These are phyloP conservation scores for Gandaritis pyraliata DNA, from an alignment of 2,888 invertebrate species.

Conservation along the genomic window DNA sequence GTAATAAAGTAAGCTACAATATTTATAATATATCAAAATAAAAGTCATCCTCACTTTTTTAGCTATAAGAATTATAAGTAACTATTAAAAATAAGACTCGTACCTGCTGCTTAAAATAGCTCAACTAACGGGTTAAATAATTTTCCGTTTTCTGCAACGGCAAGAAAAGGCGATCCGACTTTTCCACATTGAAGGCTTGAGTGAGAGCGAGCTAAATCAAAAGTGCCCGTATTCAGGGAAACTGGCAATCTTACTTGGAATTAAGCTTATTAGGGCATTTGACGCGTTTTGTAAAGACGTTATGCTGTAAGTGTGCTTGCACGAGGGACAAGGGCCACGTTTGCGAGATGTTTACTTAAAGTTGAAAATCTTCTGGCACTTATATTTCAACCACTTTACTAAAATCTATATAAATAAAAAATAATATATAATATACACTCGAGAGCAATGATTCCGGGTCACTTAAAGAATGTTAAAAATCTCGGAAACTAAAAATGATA, in stretches of 20 bases:
- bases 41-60: too few relatives aligned
- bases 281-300: slow-evolving; percentile 32
- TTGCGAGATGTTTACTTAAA: slow-evolving; percentile 5
- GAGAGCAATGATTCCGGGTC: too few relatives aligned
- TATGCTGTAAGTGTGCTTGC: slow-evolving; percentile 21
- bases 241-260: slow-evolving; percentile 42
- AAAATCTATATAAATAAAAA: too few relatives aligned
- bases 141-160: slow-evolving; percentile 19
- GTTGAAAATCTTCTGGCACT: slow-evolving; percentile 1
- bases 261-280: slow-evolving; percentile 41
- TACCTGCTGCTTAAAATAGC: neutral
- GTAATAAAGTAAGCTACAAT: too few relatives aligned
- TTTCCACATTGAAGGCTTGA: slow-evolving; percentile 33
- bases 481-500: too few relatives aligned
- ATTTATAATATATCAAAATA: too few relatives aligned
- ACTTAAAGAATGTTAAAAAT: too few relatives aligned
- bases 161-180: slow-evolving; percentile 30
- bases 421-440: too few relatives aligned
- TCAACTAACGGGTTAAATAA: slow-evolving; percentile 18
- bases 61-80: too few relatives aligned
- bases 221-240: slow-evolving; percentile 36
- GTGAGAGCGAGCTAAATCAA: slow-evolving; percentile 35
- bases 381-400: neutral
- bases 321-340: slow-evolving; percentile 17
- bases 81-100: too few relatives aligned